These are phyloP conservation scores for Miltochrista miniata DNA, from an alignment of 2,888 invertebrate genomes.

Conservation along the genomic window DNA sequence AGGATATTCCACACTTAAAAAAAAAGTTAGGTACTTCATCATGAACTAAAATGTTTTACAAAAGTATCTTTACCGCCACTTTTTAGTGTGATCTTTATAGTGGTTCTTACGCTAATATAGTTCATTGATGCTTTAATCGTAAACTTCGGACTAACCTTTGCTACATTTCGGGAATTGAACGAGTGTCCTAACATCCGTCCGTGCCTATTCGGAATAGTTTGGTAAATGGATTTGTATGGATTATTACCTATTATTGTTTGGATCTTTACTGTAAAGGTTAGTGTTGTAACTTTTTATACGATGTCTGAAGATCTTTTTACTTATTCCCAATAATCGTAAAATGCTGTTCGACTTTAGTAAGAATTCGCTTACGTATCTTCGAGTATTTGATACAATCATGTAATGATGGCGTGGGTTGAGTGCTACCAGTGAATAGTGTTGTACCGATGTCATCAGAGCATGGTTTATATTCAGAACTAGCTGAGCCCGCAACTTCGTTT, in stretches of 20 bases:
- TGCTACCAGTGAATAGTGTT: constrained; percentile 1
- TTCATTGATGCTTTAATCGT: constrained; percentile 57
- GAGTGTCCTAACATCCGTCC: constrained; percentile 44
- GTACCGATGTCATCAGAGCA: not conserved
- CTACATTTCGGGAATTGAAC: constrained; percentile 62
- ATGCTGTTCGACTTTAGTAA: constrained; percentile 13
- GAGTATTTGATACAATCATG: constrained; percentile 1
- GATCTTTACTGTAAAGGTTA: constrained; percentile 26
- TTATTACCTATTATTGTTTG: constrained; percentile 34
- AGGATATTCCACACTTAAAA: too few relatives aligned
- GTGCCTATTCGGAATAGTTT: constrained; percentile 37
- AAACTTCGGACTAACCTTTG: constrained; percentile 59
- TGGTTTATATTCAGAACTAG: too few relatives aligned
- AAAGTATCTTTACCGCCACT: too few relatives aligned
- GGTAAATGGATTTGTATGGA: constrained; percentile 36
- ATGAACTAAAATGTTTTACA: too few relatives aligned
- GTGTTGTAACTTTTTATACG: constrained; percentile 26
- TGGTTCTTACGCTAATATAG: constrained; percentile 58
- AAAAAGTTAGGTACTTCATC: too few relatives aligned
- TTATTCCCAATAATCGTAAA: constrained; percentile 19
- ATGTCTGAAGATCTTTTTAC: constrained; percentile 15
- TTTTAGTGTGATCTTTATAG: constrained; percentile 43
- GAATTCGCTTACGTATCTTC: constrained; percentile 3
- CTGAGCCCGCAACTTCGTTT: too few relatives aligned
- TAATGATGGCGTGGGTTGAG: not conserved